Conservation (phyloP, 2,797 vertebrate genomes). For the Rousettus madagascariensis region DNA sequence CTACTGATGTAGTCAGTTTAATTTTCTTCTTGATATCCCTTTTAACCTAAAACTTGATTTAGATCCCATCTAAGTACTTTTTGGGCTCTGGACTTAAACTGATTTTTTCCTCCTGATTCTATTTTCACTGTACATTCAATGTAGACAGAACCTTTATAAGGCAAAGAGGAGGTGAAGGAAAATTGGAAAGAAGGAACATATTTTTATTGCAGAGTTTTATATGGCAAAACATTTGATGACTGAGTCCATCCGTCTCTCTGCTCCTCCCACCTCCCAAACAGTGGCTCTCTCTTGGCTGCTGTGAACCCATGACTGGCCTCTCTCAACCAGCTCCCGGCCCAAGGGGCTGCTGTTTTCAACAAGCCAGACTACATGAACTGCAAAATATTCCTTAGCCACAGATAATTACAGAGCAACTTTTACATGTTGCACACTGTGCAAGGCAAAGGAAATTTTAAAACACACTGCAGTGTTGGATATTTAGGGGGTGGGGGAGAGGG, state of each 20-base stretch:
- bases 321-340: conserved; percentile 64
- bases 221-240: neutral
- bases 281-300: neutral
- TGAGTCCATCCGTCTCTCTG: neutral
- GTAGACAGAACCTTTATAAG: neutral
- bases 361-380: neutral
- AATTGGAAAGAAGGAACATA: neutral
- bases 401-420: neutral
- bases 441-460: neutral
- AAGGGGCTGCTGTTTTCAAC: conserved; percentile 20
- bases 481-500: neutral
- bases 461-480: neutral
- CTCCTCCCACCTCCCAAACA: neutral
- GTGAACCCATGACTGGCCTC: conserved; percentile 70
- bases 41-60: conserved; percentile 2
- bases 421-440: neutral
- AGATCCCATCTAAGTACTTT: neutral
- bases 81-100: neutral
- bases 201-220: neutral
- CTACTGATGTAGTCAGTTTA: neutral
- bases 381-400: neutral
- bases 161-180: neutral
- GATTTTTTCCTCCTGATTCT: neutral
- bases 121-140: neutral
- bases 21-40: neutral